These are phyloP conservation scores for Oxycera nigricornis DNA, from an alignment of 2,888 invertebrate species.

Conservation along the genomic window DNA sequence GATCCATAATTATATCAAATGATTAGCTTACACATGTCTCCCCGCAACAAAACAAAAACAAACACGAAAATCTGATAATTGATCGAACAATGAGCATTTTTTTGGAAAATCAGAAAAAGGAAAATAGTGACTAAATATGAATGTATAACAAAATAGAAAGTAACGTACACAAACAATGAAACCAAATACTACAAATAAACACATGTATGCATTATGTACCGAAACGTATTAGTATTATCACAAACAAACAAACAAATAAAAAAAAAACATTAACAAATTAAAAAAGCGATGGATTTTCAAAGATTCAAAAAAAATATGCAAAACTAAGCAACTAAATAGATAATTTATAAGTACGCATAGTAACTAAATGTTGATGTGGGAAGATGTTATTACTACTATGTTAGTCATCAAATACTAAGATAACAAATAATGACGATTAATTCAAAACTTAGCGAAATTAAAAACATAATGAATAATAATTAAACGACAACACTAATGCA, in stretches of 20 bases:
- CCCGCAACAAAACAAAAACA: neutral
- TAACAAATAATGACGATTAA: constrained; percentile 11
- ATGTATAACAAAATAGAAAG: constrained; percentile 8
- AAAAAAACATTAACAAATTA: constrained; percentile 17
- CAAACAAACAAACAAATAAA: constrained; percentile 14
- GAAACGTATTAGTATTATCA: constrained; percentile 39
- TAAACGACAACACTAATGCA: constrained; percentile 24
- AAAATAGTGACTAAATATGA: neutral
- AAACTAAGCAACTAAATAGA: constrained; percentile 17
- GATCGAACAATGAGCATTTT: neutral
- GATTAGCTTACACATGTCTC: constrained; percentile 16
- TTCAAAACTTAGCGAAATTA: constrained; percentile 20
- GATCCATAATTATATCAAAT: constrained; percentile 7
- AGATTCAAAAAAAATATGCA: constrained; percentile 17
- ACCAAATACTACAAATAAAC: constrained; percentile 35
- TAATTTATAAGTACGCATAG: constrained; percentile 24
- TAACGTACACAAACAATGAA: constrained; percentile 38
- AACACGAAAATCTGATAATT: neutral
- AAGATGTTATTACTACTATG: constrained; percentile 21
- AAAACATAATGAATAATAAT: neutral
- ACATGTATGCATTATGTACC: constrained; percentile 32
- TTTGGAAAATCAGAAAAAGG: neutral
- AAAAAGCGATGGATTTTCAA: constrained; percentile 16
- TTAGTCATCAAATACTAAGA: constrained; percentile 24
- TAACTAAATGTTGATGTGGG: neutral